Evolutionary conservation across 2,888 invertebrate species (phyloP).

Genomic region (Adelphocoris suturalis): DNA sequence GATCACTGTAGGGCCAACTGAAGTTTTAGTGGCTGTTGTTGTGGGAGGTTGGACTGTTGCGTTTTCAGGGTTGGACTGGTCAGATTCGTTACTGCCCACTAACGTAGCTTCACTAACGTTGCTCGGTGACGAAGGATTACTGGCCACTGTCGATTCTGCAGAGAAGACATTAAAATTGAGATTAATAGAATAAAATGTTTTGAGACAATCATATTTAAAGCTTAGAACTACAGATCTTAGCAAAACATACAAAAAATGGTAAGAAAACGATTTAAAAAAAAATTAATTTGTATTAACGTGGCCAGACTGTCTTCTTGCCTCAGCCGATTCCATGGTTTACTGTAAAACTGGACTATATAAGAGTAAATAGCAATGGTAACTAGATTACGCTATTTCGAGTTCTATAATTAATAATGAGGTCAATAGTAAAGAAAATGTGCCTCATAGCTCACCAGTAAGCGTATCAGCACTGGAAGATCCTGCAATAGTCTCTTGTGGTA

Average conservation of each 20-base stretch:
- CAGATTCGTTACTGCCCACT: slow-evolving; percentile 78
- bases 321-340: too few species aligned
- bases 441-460: slow-evolving; percentile 82
- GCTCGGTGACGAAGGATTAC: slow-evolving; percentile 86
- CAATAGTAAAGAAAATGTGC: too few species aligned
- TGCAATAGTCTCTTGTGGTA: slow-evolving; percentile 85
- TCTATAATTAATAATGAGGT: too few species aligned
- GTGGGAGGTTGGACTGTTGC: slow-evolving; percentile 10
- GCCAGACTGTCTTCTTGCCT: too few species aligned
- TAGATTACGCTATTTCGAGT: too few species aligned
- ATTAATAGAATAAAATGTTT: not conserved
- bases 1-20: not conserved
- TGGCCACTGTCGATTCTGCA: slow-evolving; percentile 78
- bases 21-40: not conserved
- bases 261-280: too few species aligned
- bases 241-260: too few species aligned
- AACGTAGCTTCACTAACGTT: slow-evolving; percentile 87
- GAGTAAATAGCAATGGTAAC: too few species aligned
- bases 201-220: too few species aligned
- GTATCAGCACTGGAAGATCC: slow-evolving; percentile 89
- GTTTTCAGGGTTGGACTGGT: slow-evolving; percentile 60
- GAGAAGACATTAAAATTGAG: slow-evolving; percentile 36
- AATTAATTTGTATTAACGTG: too few species aligned
- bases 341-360: too few species aligned
- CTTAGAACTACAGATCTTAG: too few species aligned